A percentile compares a stretch with the other conserved stretches of the same genome.
Evolutionary conservation across 2,797 vertebrate genomes (phyloP).

Genomic region (Leuciscus waleckii): DNA sequence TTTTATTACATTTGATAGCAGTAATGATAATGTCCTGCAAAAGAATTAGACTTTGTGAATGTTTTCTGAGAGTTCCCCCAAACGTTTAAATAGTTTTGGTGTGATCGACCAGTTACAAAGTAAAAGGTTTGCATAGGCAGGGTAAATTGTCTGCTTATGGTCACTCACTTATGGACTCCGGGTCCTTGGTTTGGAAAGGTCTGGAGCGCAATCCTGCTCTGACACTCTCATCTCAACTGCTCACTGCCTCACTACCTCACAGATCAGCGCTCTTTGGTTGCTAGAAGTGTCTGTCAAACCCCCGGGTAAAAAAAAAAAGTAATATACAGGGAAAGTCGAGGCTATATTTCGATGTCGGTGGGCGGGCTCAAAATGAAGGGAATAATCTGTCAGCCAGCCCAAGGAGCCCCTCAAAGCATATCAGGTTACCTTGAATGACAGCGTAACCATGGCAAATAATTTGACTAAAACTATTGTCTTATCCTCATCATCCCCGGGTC

Average conservation of each 20-base stretch:
- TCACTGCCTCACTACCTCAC: slow-evolving; percentile 63
- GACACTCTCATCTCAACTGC: slow-evolving; percentile 75
- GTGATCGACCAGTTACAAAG: slow-evolving; percentile 7
- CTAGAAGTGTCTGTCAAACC: slow-evolving; percentile 78
- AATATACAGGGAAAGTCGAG: slow-evolving; percentile 73
- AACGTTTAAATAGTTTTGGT: background rate
- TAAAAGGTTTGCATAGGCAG: slow-evolving; percentile 14
- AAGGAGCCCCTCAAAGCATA: slow-evolving; percentile 93
- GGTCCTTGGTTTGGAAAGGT: slow-evolving; percentile 27
- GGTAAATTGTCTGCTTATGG: slow-evolving; percentile 43
- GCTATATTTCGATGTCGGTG: slow-evolving; percentile 81
- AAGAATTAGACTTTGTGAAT: background rate
- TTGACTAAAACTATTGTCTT: slow-evolving; percentile 99
- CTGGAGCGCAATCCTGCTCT: slow-evolving; percentile 64
- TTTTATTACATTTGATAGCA: background rate
- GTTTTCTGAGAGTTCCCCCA: background rate
- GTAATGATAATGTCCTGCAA: background rate
- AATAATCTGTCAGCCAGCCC: slow-evolving; percentile 89
- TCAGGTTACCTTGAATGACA: slow-evolving; percentile 98
- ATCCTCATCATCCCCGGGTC: slow-evolving; percentile 96
- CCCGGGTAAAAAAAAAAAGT: slow-evolving; percentile 62
- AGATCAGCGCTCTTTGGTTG: slow-evolving; percentile 76
- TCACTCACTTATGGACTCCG: slow-evolving; percentile 33
- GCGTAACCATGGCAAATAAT: slow-evolving; percentile 99
- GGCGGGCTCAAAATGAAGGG: slow-evolving; percentile 82